Percentiles rank a stretch among this genome's conserved stretches.
Evolutionary conservation across 2,113 vertebrate genomes (phyloP).

Genomic region (Poicephalus meyeri): DNA sequence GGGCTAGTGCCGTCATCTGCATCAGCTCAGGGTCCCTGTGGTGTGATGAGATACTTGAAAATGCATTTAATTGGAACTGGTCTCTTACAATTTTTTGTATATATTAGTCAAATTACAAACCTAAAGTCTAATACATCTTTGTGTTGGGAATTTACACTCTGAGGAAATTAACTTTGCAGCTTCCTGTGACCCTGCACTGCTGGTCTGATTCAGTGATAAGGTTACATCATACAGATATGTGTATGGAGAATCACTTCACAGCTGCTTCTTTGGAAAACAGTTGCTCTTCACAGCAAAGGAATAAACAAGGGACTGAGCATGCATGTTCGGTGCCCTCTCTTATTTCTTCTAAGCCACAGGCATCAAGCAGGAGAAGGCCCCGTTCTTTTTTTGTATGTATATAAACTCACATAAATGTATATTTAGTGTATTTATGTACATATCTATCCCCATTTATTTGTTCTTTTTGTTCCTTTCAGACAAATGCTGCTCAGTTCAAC

Average conservation of each 20-base stretch:
- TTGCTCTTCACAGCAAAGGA: not conserved
- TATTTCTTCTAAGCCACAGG: not conserved
- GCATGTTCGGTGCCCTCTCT: not conserved
- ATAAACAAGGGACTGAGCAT: not conserved
- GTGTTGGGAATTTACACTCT: not conserved
- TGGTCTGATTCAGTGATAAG: not conserved
- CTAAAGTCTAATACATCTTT: not conserved
- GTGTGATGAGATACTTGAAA: not conserved
- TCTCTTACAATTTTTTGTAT: not conserved
- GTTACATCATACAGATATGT: not conserved
- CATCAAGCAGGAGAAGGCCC: not conserved
- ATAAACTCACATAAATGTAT: rapidly evolving
- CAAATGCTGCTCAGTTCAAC: not conserved
- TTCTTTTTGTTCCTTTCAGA: not conserved
- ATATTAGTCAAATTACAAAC: not conserved
- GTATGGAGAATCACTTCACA: not conserved
- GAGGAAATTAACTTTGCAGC: not conserved
- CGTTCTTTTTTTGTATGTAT: rapidly evolving
- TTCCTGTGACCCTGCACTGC: not conserved
- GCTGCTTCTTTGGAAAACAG: not conserved
- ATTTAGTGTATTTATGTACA: no score
- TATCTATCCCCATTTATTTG: not conserved
- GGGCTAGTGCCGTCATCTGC: not conserved
- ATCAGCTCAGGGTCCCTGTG: not conserved
- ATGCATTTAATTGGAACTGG: not conserved